Evolutionary conservation across 2,888 invertebrate genomes (phyloP).

Genomic region (Galerucella calmariensis): DNA sequence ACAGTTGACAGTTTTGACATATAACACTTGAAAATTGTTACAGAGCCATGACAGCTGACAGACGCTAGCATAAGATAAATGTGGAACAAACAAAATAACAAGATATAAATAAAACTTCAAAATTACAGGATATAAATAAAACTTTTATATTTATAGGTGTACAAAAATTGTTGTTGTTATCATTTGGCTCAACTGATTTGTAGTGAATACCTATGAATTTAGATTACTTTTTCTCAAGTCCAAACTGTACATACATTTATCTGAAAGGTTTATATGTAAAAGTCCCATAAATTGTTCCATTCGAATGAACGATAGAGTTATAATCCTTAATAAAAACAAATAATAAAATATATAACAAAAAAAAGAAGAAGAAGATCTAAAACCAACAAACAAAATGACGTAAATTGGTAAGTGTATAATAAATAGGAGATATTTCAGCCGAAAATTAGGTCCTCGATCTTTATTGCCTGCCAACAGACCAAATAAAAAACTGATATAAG

Average conservation of each 20-base stretch:
- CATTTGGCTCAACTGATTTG: too few species aligned
- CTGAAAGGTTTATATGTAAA: not conserved
- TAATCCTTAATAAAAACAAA: constrained; percentile 24
- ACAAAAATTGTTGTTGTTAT: too few species aligned
- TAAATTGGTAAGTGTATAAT: constrained; percentile 52
- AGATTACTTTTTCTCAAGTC: not conserved
- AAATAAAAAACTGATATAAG: constrained; percentile 62
- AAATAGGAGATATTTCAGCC: constrained; percentile 62
- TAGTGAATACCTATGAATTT: too few species aligned
- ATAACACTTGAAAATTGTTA: too few species aligned
- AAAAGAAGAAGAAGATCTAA: constrained; percentile 17
- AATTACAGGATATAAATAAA: too few species aligned
- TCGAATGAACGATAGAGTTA: constrained; percentile 19
- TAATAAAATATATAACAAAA: constrained; percentile 15
- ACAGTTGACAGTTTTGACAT: too few species aligned
- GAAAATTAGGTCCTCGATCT: constrained; percentile 64
- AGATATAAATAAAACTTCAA: too few species aligned
- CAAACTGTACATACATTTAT: constrained; percentile 4
- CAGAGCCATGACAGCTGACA: too few species aligned
- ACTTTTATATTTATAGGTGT: too few species aligned
- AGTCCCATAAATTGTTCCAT: constrained; percentile 15
- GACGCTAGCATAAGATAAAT: too few species aligned
- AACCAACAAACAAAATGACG: constrained; percentile 31
- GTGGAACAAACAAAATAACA: too few species aligned
- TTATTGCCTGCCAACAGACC: constrained; percentile 63